Evolutionary conservation across 2,888 invertebrate genomes (phyloP), one percentile per base, ranked within the genome.

Genomic region (Cantharis rufa): DNA sequence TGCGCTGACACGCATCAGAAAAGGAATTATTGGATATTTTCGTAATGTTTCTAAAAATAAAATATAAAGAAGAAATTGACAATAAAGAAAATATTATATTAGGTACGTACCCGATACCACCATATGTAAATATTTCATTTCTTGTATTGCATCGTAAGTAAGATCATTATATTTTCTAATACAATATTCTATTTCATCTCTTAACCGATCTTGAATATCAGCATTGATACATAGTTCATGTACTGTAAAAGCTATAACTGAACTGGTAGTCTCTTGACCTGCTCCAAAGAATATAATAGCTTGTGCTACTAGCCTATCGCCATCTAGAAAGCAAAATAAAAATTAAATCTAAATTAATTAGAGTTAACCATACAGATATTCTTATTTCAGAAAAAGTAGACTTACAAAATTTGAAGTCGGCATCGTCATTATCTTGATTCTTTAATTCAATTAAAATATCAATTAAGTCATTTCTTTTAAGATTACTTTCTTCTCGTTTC

Each of bases 231-330:
- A 89, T 3, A 91, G 80, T 75, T 89, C 87, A 80, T 89, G 90
- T 0, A 88, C 82, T 1, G 88, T 83, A 73, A 89, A 89, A 9
- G 87, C 86, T 61, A 90, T 82, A 0, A 89, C 86, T 0, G 89
- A 87, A 18, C 90, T 89, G 0, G 90, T 89, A 0, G 91, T 91
- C 82, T 91, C 90, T 80, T 88, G 90, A 1, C 90, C 91, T 21
- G 90, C 91, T 1, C 89, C 78, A 80, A 90, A 90, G 81, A 91
- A 90, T 1, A 90, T 87, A 1, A 90, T 83, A 0, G 89, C 86
- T 76, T 90, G 89, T 0, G 90, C 85, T 0, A 86, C 81, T 78
- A 90, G 83, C 73, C 82, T 82, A 0, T 86, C 82, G 2, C 85
- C 85, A 69, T 88, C 84, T 85, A 77, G 32, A 85, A 84, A 32